A percentile compares a stretch with the other conserved stretches of the same genome.
These are phyloP conservation scores for Furnarius figulus DNA, from an alignment of 2,113 vertebrate species.

Conservation along the genomic window DNA sequence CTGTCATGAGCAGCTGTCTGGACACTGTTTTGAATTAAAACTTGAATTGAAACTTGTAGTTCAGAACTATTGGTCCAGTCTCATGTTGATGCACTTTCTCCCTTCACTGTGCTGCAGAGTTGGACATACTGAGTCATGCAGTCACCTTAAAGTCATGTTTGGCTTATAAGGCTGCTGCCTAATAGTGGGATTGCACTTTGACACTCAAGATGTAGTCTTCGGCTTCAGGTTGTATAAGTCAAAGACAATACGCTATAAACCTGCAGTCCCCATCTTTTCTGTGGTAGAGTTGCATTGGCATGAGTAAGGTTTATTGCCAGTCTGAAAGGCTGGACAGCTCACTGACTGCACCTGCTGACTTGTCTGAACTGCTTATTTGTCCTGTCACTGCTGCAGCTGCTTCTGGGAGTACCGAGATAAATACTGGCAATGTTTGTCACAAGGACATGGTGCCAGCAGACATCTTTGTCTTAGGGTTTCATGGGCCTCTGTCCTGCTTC, in stretches of 20 bases:
- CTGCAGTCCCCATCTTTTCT: not conserved
- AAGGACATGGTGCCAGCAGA: not conserved
- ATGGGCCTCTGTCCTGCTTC: not conserved
- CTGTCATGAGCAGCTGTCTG: not conserved
- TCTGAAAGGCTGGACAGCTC: not conserved
- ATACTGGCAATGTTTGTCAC: not conserved
- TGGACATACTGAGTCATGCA: not conserved
- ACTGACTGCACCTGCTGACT: not conserved
- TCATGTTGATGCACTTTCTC: not conserved
- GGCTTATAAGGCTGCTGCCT: not conserved
- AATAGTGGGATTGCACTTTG: not conserved
- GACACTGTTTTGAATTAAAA: not conserved
- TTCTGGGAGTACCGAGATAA: not conserved
- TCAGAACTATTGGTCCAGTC: not conserved
- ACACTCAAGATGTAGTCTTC: not conserved
- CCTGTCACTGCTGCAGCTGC: not conserved
- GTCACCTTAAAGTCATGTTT: not conserved
- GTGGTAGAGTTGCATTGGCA: not conserved
- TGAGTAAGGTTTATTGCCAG: not conserved
- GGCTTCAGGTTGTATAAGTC: not conserved
- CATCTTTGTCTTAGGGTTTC: not conserved
- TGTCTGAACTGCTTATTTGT: not conserved
- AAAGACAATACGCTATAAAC: not conserved
- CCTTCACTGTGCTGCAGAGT: not conserved
- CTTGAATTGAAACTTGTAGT: not conserved